Conservation (phyloP, 2,113 vertebrate species). For the Phodopus roborovskii region DNA sequence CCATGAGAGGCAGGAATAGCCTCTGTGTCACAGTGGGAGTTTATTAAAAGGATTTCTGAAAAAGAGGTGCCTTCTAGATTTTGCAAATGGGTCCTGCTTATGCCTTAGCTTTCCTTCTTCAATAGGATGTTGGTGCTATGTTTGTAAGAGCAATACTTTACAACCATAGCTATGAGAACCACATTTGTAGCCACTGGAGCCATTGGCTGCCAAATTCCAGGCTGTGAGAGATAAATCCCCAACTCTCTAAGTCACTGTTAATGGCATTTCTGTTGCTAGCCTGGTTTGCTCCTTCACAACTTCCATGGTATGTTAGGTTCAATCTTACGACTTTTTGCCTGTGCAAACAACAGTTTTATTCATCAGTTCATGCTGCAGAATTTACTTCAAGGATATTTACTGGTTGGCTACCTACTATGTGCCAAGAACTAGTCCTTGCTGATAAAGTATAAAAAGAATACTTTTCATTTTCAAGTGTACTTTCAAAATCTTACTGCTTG, state of each 20-base stretch:
- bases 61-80: neutral
- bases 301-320: neutral
- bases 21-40: neutral
- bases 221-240: neutral
- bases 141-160: neutral
- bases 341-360: neutral
- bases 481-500: neutral
- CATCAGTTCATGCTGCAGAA: neutral
- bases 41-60: neutral
- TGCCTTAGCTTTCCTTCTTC: neutral
- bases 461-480: neutral
- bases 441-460: neutral
- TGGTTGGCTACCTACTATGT: neutral
- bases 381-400: conserved; percentile 23
- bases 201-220: neutral
- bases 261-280: neutral
- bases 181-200: neutral
- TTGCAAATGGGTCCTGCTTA: neutral
- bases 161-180: neutral
- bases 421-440: neutral
- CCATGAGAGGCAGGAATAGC: neutral
- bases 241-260: neutral
- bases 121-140: neutral
- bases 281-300: conserved; percentile 10
- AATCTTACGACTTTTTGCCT: neutral